These are phyloP conservation scores for Marcusenius ussheri DNA, from an alignment of 2,113 vertebrate genomes.

Conservation along the genomic window DNA sequence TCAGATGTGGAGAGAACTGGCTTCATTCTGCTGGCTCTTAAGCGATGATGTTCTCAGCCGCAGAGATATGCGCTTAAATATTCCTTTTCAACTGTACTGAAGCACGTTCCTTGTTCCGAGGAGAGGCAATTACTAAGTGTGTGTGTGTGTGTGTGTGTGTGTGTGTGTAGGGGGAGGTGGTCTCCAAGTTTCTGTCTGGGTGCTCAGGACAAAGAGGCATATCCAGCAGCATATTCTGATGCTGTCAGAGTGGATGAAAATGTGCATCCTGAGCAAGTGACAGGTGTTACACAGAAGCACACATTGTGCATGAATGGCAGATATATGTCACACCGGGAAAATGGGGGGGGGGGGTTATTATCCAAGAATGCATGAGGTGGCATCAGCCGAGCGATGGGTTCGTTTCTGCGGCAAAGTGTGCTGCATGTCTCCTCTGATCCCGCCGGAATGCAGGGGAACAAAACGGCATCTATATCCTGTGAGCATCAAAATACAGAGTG, in stretches of 20 bases:
- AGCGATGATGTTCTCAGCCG: not conserved
- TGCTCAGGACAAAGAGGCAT: slow-evolving; percentile 49
- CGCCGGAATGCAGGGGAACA: slow-evolving; percentile 26
- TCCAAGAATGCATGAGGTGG: slow-evolving; percentile 61
- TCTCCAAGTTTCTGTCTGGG: slow-evolving; percentile 33
- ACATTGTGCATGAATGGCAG: slow-evolving; percentile 62
- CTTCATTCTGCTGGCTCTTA: not conserved
- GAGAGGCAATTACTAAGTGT: slow-evolving; percentile 12
- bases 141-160: not conserved
- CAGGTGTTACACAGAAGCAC: slow-evolving; percentile 73
- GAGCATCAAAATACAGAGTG: not conserved
- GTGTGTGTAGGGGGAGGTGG: not conserved
- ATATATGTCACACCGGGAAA: slow-evolving; percentile 69
- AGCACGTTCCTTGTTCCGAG: slow-evolving; percentile 10
- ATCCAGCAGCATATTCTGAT: slow-evolving; percentile 70
- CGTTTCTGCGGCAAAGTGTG: slow-evolving; percentile 3
- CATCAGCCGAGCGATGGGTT: slow-evolving; percentile 40
- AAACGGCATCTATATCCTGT: slow-evolving; percentile 21
- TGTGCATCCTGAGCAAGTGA: slow-evolving; percentile 67
- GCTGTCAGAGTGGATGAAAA: slow-evolving; percentile 67
- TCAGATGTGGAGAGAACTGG: not conserved
- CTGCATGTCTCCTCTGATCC: slow-evolving; percentile 29
- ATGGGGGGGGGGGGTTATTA: slow-evolving; percentile 69
- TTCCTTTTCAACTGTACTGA: slow-evolving; percentile 6
- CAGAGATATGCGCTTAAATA: slow-evolving; percentile 2